Percentiles rank a stretch among this genome's conserved stretches.
phyloP scores from a whole-genome alignment of 2,888 invertebrate species.

The Leucophenga montana region DNA sequence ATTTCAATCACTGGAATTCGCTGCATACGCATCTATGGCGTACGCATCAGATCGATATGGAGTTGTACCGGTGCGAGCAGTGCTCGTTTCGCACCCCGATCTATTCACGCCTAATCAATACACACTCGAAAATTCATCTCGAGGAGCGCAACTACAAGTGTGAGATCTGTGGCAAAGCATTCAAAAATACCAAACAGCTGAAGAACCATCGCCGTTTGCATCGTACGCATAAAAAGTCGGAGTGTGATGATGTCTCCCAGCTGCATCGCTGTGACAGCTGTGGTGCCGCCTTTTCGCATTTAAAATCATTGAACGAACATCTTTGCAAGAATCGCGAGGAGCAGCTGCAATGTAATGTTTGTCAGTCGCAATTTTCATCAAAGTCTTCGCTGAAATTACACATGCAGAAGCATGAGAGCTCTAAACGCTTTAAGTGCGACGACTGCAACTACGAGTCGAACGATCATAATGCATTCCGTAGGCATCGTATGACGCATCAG shows the following conservation, averaged over 20 bases:
- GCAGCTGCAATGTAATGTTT: conserved; percentile 75
- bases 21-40: conserved; percentile 88
- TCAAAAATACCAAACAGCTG: conserved; percentile 86
- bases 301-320: conserved; percentile 75
- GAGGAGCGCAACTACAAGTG: conserved; percentile 77
- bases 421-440: conserved; percentile 80
- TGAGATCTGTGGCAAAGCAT: conserved; percentile 82
- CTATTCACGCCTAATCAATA: conserved; percentile 80
- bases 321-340: conserved; percentile 73
- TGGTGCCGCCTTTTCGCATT: conserved; percentile 66
- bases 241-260: background rate
- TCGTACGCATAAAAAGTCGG: conserved; percentile 62
- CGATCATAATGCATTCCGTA: conserved; percentile 86
- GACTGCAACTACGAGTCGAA: conserved; percentile 81
- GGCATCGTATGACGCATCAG: conserved; percentile 83
- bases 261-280: conserved; percentile 73
- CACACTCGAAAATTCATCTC: conserved; percentile 84
- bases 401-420: conserved; percentile 69
- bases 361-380: conserved; percentile 63
- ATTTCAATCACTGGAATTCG: conserved; percentile 77
- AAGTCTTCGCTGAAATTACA: conserved; percentile 76
- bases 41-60: conserved; percentile 84
- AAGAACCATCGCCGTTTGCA: conserved; percentile 83
- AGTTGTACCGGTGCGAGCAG: conserved; percentile 83
- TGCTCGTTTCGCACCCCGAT: conserved; percentile 84